Base-by-base conservation (phyloP, 30 jellyfish, hydroid and myxozoan genomes). In the Sanderia malayensis region DNA sequence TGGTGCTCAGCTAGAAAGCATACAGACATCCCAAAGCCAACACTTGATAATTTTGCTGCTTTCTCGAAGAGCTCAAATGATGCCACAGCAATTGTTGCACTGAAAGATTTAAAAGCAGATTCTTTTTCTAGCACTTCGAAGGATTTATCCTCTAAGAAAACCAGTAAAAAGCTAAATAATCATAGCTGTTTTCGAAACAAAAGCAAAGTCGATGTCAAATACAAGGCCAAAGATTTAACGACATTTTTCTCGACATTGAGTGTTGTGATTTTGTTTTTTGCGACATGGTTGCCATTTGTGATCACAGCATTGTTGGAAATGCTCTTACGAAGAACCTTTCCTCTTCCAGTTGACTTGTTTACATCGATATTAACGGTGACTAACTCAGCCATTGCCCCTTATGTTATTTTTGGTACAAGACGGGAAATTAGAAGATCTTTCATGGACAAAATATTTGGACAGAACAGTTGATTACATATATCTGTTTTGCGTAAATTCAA, bases 211-310 rank as follows among this genome's bases (percentile, higher is more conserved):
- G n/a, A n/a, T n/a, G n/a, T n/a, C n/a, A n/a, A n/a, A n/a, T n/a
- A n/a, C n/a, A n/a, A n/a, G n/a, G n/a, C n/a, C n/a, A 74, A 44
- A 1, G 86, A 74, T 52, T 74, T 31, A 28, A 74, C 46, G 27
- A 53, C 60, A 18, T 74, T 58, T 58, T 74, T 74, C 70, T 74
- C 86, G 18, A 74, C 86, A 21, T 34, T 74, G 34, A 58, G 86
- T 37, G 86, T 74, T 18, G 77, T 74, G 2, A 33, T 70, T 2
- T 32, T 74, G 19, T 74, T 74, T 31, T 57, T 74, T 9, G 60
- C 55, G 45, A 74, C 86, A 15, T 74, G 86, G 86, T 71, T 74
- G 30, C 86, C 86, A 0, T 74, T 58, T 44, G 76, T 46, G 0
- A 34, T 60, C 17, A 66, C 71, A 31, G 22, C 77, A 4, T 20